Percentiles rank a stretch among this genome's conserved stretches.
Conservation (phyloP, 2,888 invertebrate genomes). For the Trissolcus japonicus region DNA sequence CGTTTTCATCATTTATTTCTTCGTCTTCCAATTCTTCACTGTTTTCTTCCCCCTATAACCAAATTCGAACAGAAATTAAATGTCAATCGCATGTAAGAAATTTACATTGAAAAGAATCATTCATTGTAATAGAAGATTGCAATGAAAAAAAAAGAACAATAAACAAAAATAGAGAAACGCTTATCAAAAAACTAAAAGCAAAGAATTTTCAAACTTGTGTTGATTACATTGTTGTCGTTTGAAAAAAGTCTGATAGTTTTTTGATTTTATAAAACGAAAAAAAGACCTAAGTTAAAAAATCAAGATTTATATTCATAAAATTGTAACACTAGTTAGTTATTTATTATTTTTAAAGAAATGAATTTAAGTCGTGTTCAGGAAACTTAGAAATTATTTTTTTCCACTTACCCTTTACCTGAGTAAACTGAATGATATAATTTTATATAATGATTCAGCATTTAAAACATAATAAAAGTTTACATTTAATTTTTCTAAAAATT, state of each 20-base stretch:
- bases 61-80: background rate
- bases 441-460: conserved; percentile 15
- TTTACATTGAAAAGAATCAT: background rate
- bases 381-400: conserved; percentile 57
- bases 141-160: conserved; percentile 1
- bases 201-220: no score
- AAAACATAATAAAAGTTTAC: conserved; percentile 2
- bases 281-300: conserved; percentile 2
- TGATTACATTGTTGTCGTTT: background rate
- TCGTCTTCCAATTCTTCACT: conserved; percentile 59
- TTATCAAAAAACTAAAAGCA: conserved; percentile 24
- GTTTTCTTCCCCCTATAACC: conserved; percentile 45
- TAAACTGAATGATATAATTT: conserved; percentile 14
- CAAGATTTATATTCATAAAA: background rate
- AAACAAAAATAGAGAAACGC: conserved; percentile 14
- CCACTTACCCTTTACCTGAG: conserved; percentile 34
- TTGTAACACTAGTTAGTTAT: background rate
- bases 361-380: conserved; percentile 60
- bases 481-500: background rate
- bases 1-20: conserved; percentile 23
- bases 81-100: background rate
- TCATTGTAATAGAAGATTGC: background rate
- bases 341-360: conserved; percentile 25
- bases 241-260: background rate
- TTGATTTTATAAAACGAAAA: conserved; percentile 8